Evolutionary conservation across 2,113 vertebrate genomes (phyloP), one percentile per base, ranked within the genome.

Genomic region (Corvus moneduloides): DNA sequence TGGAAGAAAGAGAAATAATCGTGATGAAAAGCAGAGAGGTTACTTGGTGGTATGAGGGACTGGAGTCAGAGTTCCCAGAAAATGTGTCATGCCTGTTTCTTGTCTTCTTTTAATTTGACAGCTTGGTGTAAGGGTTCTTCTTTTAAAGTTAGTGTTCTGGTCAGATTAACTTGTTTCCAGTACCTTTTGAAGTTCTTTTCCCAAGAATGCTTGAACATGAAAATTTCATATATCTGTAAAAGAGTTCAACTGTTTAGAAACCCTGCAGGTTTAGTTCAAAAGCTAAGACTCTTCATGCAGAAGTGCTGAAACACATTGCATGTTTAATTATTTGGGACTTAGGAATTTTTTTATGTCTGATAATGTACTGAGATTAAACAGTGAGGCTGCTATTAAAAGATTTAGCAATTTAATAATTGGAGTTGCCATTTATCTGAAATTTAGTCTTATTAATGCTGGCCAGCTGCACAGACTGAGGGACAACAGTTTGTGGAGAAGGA

Each of bases 331-430:
- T 81, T 92, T 85, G 37, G 8, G 66, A 67, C 10, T 39, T 59
- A 27, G 7, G 14, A 59, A 2, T 8, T 64, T 46, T 68, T 64
- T 87, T 81, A 3, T 66, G 72, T 75, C 67, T 77, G 79, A 37
- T 91, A 59, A 86, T 46, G 37, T 66, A 44, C 33, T 41, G 66
- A 94, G 94, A 95, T 86, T 72, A 88, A 93, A 81, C 27, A 86
- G 23, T 51, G 54, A 72, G n/a, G 10, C 56, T 84, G 56, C 37
- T 76, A 39, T 86, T 81, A 78, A 84, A 88, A 80, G 87, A 94
- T 78, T 33, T 54, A 71, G 37, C 35, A 71, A 68, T 93, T 95
- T 86, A 61, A 68, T 93, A 66, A 94, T 63, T 86, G 49, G 20
- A 80, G 46, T 75, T 83, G 35, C 66, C 37, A 9, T 4, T 77